Evolutionary conservation across 2,113 vertebrate genomes (phyloP).

Genomic region (Malurus alboscapulatus): DNA sequence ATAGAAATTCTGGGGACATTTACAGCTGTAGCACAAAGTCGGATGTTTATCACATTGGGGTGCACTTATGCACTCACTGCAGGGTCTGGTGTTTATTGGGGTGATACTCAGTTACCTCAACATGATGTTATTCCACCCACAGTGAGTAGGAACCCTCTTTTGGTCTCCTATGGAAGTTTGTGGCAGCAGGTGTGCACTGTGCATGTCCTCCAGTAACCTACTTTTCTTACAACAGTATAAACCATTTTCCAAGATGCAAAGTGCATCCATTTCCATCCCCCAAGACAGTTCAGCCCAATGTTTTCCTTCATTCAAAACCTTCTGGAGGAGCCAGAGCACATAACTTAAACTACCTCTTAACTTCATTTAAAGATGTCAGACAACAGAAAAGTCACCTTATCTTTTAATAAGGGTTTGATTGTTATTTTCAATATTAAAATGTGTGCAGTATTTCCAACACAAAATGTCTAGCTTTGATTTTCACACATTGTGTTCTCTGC

Average conservation of each 20-base stretch:
- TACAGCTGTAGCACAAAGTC: background rate
- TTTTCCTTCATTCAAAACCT: background rate
- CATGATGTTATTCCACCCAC: background rate
- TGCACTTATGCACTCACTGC: background rate
- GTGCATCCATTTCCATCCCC: background rate
- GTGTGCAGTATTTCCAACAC: background rate
- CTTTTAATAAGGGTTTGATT: background rate
- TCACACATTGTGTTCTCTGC: background rate
- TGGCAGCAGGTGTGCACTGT: background rate
- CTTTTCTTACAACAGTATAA: background rate
- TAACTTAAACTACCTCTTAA: background rate
- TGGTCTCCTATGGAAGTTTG: background rate
- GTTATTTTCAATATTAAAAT: background rate
- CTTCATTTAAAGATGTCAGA: background rate
- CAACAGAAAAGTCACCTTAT: background rate
- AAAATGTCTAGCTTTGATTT: background rate
- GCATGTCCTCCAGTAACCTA: background rate
- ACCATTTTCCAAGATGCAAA: background rate
- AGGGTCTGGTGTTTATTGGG: background rate
- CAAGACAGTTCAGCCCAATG: background rate
- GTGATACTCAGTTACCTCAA: background rate
- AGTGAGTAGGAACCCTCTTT: background rate
- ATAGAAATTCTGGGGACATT: rapidly evolving
- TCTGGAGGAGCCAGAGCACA: background rate
- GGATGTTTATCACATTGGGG: background rate